Percentiles rank a stretch among this genome's conserved stretches.
These are phyloP conservation scores for Disparrhopalites patrizii DNA, from an alignment of 2,888 invertebrate species.

Conservation along the genomic window DNA sequence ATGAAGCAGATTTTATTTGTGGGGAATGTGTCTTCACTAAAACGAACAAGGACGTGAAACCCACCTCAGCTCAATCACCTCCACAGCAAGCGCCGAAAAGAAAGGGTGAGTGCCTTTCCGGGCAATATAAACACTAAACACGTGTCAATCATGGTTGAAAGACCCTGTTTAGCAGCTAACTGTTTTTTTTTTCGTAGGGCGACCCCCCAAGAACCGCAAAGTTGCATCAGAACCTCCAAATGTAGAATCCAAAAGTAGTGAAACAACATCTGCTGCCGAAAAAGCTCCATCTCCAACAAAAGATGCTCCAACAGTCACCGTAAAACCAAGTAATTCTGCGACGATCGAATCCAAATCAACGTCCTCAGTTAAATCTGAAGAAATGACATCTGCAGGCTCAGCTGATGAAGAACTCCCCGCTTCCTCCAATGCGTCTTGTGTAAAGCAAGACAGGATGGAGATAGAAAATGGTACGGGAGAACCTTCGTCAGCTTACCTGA, in stretches of 20 bases:
- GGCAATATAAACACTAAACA: background rate
- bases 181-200: slow-evolving; percentile 5
- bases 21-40: slow-evolving; percentile 22
- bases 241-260: too few species aligned
- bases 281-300: background rate
- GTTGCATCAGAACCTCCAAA: background rate
- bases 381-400: background rate
- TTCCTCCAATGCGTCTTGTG: slow-evolving; percentile 1
- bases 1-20: slow-evolving; percentile 23
- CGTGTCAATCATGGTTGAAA: background rate
- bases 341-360: background rate
- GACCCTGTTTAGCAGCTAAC: too few species aligned
- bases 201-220: slow-evolving; percentile 12
- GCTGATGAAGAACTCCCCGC: background rate
- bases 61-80: background rate
- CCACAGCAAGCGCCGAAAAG: background rate
- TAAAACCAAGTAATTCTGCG: background rate
- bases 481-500: background rate
- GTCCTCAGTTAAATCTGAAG: background rate
- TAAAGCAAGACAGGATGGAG: background rate
- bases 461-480: too few species aligned
- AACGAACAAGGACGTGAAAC: background rate
- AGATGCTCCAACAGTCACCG: background rate
- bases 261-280: background rate
- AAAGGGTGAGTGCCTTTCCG: background rate